A percentile compares a stretch with the other conserved stretches of the same genome.
Conservation (phyloP, 2,888 invertebrate genomes). For the Oxyteleia sp. region DNA sequence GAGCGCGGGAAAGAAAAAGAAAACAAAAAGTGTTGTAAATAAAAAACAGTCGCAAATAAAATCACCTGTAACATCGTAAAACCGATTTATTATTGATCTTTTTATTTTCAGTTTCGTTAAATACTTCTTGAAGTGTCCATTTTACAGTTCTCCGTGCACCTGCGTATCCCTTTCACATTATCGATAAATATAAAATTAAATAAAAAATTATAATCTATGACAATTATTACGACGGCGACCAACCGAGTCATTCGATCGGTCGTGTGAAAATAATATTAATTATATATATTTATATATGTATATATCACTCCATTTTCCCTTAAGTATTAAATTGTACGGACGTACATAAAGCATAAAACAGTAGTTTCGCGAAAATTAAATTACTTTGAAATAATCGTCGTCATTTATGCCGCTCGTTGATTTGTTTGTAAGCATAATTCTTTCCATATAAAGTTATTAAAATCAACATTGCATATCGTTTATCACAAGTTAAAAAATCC, state of each 20-base stretch:
- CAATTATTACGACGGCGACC: slow-evolving; percentile 6
- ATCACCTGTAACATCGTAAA: slow-evolving; percentile 2
- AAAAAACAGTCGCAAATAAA: slow-evolving; percentile 4
- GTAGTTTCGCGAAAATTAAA: slow-evolving; percentile 20
- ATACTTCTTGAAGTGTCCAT: neutral
- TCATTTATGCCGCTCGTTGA: slow-evolving; percentile 19
- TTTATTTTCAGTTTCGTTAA: slow-evolving; percentile 1
- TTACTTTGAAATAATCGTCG: slow-evolving; percentile 20
- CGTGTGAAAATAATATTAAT: slow-evolving; percentile 20
- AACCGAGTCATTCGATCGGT: neutral
- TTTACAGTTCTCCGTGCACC: slow-evolving; percentile 5
- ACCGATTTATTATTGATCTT: slow-evolving; percentile 9
- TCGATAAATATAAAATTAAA: slow-evolving; percentile 46
- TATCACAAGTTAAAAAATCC: slow-evolving; percentile 75
- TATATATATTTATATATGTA: no score
- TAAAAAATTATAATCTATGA: slow-evolving; percentile 33
- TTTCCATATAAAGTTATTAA: slow-evolving; percentile 37
- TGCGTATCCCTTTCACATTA: neutral
- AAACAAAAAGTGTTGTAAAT: no score
- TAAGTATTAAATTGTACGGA: slow-evolving; percentile 28
- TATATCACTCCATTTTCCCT: slow-evolving; percentile 29
- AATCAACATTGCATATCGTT: slow-evolving; percentile 47
- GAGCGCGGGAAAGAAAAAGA: slow-evolving; percentile 56
- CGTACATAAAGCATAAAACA: slow-evolving; percentile 24
- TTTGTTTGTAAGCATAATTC: slow-evolving; percentile 29